phyloP scores from a whole-genome alignment of 2,797 vertebrate species.

The Harpagifer antarcticus region DNA sequence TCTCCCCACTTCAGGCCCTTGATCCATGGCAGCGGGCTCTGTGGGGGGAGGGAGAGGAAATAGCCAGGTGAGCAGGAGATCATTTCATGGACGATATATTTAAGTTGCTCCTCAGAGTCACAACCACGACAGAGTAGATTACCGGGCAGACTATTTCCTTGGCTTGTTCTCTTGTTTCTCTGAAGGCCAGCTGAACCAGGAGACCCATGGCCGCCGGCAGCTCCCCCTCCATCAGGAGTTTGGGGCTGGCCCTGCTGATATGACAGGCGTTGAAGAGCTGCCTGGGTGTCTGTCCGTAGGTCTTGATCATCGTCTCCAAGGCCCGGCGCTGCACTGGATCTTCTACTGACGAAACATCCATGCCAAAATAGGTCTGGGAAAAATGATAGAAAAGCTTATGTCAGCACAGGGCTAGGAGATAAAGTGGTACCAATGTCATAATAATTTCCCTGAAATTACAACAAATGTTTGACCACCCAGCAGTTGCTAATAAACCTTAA shows the following conservation, averaged over 20 bases:
- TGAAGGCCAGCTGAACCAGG: constrained; percentile 96
- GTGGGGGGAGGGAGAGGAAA: constrained; percentile 39
- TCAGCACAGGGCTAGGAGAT: too few relatives aligned
- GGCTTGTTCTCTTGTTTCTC: constrained; percentile 91
- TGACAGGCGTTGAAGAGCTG: constrained; percentile 94
- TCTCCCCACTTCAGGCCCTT: constrained; percentile 98
- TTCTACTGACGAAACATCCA: constrained; percentile 98
- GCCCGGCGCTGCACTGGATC: constrained; percentile 97
- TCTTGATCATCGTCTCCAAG: constrained; percentile 99
- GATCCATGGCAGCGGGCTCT: constrained; percentile 98
- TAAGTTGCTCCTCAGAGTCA: constrained; percentile 10
- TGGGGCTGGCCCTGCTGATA: constrained; percentile 88
- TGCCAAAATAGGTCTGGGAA: constrained; percentile 96
- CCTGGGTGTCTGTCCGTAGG: constrained; percentile 96
- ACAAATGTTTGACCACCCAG: too few relatives aligned
- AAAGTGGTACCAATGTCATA: too few relatives aligned
- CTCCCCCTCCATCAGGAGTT: constrained; percentile 93
- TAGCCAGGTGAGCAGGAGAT: constrained; percentile 39
- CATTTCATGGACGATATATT: constrained; percentile 30
- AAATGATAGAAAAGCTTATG: background rate
- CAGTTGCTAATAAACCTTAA: too few relatives aligned
- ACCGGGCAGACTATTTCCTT: constrained; percentile 93
- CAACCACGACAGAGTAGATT: constrained; percentile 47
- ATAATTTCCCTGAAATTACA: too few relatives aligned
- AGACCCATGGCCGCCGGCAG: constrained; percentile 97